Evolutionary conservation across 2,797 vertebrate species (phyloP), one percentile per base, ranked within the genome.

Genomic region (Sciurus vulgaris): DNA sequence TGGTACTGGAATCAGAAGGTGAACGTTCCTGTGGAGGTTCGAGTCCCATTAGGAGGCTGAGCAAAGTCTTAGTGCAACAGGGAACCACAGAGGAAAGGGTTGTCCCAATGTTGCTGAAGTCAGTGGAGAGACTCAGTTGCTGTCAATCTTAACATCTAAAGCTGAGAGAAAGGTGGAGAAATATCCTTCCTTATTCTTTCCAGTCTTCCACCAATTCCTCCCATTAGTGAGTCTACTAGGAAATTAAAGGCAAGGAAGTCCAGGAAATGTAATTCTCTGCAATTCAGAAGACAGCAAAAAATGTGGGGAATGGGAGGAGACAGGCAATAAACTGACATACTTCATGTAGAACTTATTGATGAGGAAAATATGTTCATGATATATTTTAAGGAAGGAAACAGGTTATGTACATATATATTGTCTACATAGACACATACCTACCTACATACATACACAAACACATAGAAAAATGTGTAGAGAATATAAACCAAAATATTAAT

Each of bases 401-500:
- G 44, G 49, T 47, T 74, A 69, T 18, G 63, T 35, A 63, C 11
- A 30, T 38, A 69, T 85, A 20, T 28, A 44, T 70, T 73, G 44
- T 73, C 49, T 56, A 95, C 63, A 78, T 59, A 81, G 24, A 10
- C 82, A 59, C 33, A 59, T 24, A 72, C 44, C 33, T n/a, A 78
- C 4, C 54, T 35, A 69, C 8, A 56, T 33, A 59, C 30, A 78
- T 74, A 56, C 3, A 44, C 47, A 91, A 35, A 20, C 18, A 76
- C 24, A 8, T 33, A 73, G 59, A 81, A 90, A 81, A 95, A 38
- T 38, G 28, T 78, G 93, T 86, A 67, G 22, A 93, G 77, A 81
- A 81, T 44, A 63, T 2, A 73, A 7, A 82, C 10, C 44, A 41
- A 74, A 77, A 81, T 41, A 38, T 85, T 88, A 85, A 73, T 59